Evolutionary conservation across 1,140 invertebrate genomes (phyloP), one percentile per base, ranked within the genome.

Genomic region (Acromyrmex heyeri): DNA sequence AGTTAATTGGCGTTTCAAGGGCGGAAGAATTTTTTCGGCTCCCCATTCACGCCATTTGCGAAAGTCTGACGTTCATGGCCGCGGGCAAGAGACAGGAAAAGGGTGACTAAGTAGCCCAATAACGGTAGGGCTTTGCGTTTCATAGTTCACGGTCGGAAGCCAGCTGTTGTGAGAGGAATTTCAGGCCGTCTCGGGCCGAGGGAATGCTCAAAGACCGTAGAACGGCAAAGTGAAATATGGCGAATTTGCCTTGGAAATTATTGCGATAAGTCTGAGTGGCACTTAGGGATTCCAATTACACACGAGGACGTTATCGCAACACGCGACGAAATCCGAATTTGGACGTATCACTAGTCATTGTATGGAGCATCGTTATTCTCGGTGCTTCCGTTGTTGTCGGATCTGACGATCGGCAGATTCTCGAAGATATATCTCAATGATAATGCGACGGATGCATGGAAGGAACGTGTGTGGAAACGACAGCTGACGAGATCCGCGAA

Each of bases 231-330:
- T 73, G 86, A 87, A 73, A 87, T 87, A 83, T 87, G 79, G 50
- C 86, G 59, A 85, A 85, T 87, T 87, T 87, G 59, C 81, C 61
- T 85, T 65, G 86, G 81, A 87, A 87, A 87, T 87, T 85, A 87
- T 87, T 76, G 61, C 86, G 86, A 87, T 85, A 85, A 85, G 86
- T 85, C 86, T 85, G 81, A 87, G 64, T 87, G 86, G 61, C 81
- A 87, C 86, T 87, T 76, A 87, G 53, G 64, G 38, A 10, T n/a
- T 61, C 55, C 86, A 87, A 87, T 87, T 87, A 85, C 53, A 59
- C 61, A 59, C 70, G 53, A 67, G 53, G 67, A 79, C 61, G 67
- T 87, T 87, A 87, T 87, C 70, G 64, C 30, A 21, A 38, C 38
- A 50, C 21, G 76, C 55, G 55, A 83, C 21, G 21, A 62, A 61